Evolutionary conservation across 2,797 vertebrate genomes (phyloP), one percentile per base, ranked within the genome.

Genomic region (Poeciliopsis turneri): DNA sequence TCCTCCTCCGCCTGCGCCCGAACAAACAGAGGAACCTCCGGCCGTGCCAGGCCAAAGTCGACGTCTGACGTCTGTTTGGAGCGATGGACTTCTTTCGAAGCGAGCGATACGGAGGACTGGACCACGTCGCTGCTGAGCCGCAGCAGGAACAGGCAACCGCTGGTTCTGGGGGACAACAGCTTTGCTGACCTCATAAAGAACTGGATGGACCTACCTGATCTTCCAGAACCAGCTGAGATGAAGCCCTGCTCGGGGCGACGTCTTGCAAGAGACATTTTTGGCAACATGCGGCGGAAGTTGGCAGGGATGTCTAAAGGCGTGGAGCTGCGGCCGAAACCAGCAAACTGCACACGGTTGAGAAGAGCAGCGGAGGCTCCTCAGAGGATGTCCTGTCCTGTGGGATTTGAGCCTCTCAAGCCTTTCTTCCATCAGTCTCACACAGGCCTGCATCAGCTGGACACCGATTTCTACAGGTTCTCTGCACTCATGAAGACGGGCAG

Each of bases 181-280:
- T 99, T 99, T 64, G 98, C 98, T 0, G 98, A 99, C 88, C 93
- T 99, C 47, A 97, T 99, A 76, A 97, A 99, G 92, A 99, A 99
- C 90, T 99, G 98, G 98, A 99, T 99, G 98, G 98, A 99, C 92
- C 94, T 99, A 74, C 98, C 98, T 0, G 98, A 99, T 75, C 95
- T 93, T 6, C 92, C 97, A 0, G 97, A 99, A 55, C 92, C 95
- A 7, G 86, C 90, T 0, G 86, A 92, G 61, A 87, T 94, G 15
- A 94, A 92, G 83, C 91, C 94, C 0, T 93, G 87, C 0, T 82
- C 88, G 20, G 95, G 96, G 4, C 96, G 97, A 5, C 95, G 96
- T 76, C 92, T 97, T 33, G 96, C 96, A 76, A 98, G 97, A 82
- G 97, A 97, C 86, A 98, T 99, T 91, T 88, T 99, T 84, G 95